Evolutionary conservation across 2,113 vertebrate species (phyloP), one percentile per base, ranked within the genome.

Genomic region (Oryzias woworae): DNA sequence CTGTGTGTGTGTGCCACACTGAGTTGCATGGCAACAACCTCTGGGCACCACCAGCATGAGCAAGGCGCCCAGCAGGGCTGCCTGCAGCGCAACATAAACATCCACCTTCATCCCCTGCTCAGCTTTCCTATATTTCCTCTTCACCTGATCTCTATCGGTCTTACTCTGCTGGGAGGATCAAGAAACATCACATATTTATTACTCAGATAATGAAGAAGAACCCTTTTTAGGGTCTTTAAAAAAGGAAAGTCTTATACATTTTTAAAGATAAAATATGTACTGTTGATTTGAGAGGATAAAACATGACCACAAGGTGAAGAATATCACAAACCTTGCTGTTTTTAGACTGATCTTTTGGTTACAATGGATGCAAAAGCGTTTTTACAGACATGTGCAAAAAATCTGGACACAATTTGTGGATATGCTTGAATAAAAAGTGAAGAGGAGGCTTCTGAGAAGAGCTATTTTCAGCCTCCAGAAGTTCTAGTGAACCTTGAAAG

Each of bases 11-110:
- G 80, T 74, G 83, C 77, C 83, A 87, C 83, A 88, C 77, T 85
- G 88, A 87, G 88, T 90, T 88, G 79, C 78, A 89, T 89, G 90
- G 89, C 90, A 91, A 90, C 88, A 77, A 89, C 89, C 86, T 87
- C 83, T 88, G 90, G 91, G 89, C 89, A 90, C 83, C 82, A 81
- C 82, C 88, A 83, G 81, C 83, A 62, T 75, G 20, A 78, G 78
- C 55, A 53, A 70, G 75, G 66, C 72, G 70, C 79, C 73, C 71
- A 46, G 44, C 22, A 28, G 71, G 80, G 74, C 79, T 78, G 66
- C 57, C 81, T 77, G 73, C 60, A 51, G 28, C 16, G 42, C 65
- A 81, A 82, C 82, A 81, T 62, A 71, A 70, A 82, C 75, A 67
- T 69, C 43, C 77, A 70, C 77, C 72, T 63, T 67, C 53, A 53